Percentiles rank a stretch among this genome's conserved stretches.
These are phyloP conservation scores for Ectemnius cavifrons DNA, from an alignment of 2,888 invertebrate species.

Conservation along the genomic window DNA sequence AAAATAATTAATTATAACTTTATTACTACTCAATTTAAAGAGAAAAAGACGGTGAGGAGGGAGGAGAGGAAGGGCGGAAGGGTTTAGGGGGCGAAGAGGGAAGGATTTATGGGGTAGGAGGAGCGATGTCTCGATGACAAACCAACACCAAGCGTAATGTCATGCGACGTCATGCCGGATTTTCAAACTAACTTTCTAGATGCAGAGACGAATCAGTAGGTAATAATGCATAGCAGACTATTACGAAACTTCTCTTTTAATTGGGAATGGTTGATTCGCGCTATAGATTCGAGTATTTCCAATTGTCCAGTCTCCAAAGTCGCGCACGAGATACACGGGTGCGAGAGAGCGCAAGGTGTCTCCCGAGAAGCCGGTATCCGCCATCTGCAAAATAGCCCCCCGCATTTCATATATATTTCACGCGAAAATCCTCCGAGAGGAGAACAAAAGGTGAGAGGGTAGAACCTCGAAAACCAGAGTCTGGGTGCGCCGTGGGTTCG, in stretches of 20 bases:
- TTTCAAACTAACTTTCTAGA: conserved; percentile 75
- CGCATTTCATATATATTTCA: not conserved
- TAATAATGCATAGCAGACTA: conserved; percentile 54
- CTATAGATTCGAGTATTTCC: conserved; percentile 71
- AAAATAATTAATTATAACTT: conserved; percentile 72
- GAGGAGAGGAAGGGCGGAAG: conserved; percentile 16
- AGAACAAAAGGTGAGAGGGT: not conserved
- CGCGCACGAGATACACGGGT: conserved; percentile 50
- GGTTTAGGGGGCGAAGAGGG: conserved; percentile 10
- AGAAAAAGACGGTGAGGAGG: conserved; percentile 50
- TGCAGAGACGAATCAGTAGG: conserved; percentile 69
- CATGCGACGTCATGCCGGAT: conserved; percentile 68
- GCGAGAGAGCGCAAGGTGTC: conserved; percentile 40
- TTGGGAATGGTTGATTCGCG: conserved; percentile 66
- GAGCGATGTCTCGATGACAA: too few relatives aligned
- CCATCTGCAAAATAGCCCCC: conserved; percentile 25
- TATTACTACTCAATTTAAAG: conserved; percentile 73
- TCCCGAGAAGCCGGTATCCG: conserved; percentile 13
- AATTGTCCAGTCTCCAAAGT: conserved; percentile 68
- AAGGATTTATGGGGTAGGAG: conserved; percentile 20
- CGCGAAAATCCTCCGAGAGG: not conserved
- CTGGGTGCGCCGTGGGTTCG: conserved; percentile 1
- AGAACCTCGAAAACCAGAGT: not conserved
- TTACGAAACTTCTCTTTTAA: conserved; percentile 53
- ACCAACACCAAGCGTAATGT: too few relatives aligned